phyloP scores from a whole-genome alignment of 1,140 invertebrate species.

The Lepidurus couesii region DNA sequence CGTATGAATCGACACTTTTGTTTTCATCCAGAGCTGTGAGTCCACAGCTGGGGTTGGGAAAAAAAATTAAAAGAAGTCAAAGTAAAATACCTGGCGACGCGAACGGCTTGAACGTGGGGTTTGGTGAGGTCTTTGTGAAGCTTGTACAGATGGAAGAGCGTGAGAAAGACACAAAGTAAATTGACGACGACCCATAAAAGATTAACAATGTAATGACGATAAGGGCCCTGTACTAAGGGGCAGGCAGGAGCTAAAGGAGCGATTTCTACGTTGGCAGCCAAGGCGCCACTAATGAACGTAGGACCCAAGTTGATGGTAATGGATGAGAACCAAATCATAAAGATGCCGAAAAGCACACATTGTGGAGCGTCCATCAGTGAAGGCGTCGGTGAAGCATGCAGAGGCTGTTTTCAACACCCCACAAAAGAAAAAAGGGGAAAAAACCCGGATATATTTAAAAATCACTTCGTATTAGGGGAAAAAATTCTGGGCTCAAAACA shows the following conservation, averaged over 20 bases:
- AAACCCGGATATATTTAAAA: background rate
- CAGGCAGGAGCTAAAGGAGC: slow-evolving; percentile 44
- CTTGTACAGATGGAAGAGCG: slow-evolving; percentile 74
- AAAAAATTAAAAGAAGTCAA: background rate
- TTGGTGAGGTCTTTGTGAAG: slow-evolving; percentile 76
- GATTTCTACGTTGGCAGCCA: slow-evolving; percentile 74
- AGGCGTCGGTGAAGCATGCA: slow-evolving; percentile 17
- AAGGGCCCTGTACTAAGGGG: slow-evolving; percentile 50
- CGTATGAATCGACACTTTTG: too few relatives aligned
- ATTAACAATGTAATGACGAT: slow-evolving; percentile 81
- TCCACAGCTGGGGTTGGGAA: background rate
- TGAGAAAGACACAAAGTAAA: slow-evolving; percentile 76
- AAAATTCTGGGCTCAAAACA: too few relatives aligned
- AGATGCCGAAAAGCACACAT: slow-evolving; percentile 83
- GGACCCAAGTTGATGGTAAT: slow-evolving; percentile 87
- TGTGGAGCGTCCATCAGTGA: slow-evolving; percentile 69
- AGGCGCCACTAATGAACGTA: slow-evolving; percentile 76
- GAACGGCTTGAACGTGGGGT: slow-evolving; percentile 59
- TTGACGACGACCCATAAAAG: slow-evolving; percentile 84
- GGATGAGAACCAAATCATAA: slow-evolving; percentile 87
- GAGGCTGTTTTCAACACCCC: background rate
- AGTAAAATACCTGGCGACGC: slow-evolving; percentile 54
- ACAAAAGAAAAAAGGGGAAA: background rate
- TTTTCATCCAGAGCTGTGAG: background rate
- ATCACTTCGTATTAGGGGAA: too few relatives aligned